Percentiles rank a stretch among this genome's conserved stretches.
Conservation (phyloP, 2,888 invertebrate genomes). For the Diarsia brunnea region DNA sequence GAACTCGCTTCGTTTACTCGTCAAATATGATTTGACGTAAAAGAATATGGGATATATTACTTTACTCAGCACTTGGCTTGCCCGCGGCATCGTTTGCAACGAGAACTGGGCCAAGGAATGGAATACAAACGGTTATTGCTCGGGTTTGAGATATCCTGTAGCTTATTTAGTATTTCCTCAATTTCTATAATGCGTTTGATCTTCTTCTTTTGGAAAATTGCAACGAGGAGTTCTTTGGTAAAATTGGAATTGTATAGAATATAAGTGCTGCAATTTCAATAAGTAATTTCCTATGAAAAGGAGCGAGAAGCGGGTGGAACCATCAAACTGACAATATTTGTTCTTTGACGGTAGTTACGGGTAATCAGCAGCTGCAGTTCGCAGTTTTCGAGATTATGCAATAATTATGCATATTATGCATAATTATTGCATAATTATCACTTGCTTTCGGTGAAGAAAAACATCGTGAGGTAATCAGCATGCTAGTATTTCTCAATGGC, state of each 20-base stretch:
- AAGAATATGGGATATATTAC: conserved; percentile 59
- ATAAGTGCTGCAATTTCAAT: no score
- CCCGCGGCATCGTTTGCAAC: conserved; percentile 33
- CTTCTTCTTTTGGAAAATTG: background rate
- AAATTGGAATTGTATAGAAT: background rate
- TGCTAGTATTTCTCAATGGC: no score
- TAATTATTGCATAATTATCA: no score
- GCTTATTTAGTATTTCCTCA: conserved; percentile 35
- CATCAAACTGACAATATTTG: no score
- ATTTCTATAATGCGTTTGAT: conserved; percentile 10
- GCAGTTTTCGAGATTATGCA: no score
- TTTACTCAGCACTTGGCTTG: conserved; percentile 49
- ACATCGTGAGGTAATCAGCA: no score
- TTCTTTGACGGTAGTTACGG: no score
- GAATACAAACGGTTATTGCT: conserved; percentile 48
- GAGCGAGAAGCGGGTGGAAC: no score
- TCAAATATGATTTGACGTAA: conserved; percentile 61
- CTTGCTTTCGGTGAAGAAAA: no score
- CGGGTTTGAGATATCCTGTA: conserved; percentile 11
- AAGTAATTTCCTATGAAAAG: no score
- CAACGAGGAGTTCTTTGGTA: background rate
- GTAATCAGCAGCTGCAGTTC: no score
- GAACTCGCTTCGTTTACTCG: conserved; percentile 55
- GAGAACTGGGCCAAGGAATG: conserved; percentile 29
- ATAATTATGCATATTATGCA: no score